Evolutionary conservation across 1,140 invertebrate genomes (phyloP), one percentile per base, ranked within the genome.

Genomic region (Tetramorium parvispinum): DNA sequence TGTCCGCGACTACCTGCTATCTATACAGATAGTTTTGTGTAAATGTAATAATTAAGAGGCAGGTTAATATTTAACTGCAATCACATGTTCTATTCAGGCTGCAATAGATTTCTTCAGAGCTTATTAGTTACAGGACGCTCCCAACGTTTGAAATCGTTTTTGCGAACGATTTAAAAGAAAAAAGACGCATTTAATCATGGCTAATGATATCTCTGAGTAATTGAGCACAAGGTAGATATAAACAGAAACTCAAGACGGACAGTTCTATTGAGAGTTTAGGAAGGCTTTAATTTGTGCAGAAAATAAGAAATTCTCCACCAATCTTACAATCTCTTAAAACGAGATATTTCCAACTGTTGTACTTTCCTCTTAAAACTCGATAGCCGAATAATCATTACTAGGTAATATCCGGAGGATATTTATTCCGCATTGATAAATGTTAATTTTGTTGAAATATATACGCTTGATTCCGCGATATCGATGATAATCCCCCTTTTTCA

Each of bases 221-320:
- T 83, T 53, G 68, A 63, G 27, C 24, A 73, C n/a, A 73, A 83
- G 79, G 65, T 81, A 83, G 37, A 83, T 73, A 73, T 83, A 59
- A 73, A 73, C 18, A 27, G n/a, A 66, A 81, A 81, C 27, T 68
- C 21, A 82, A 66, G 73, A 55, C 27, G 59, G 70, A 76, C 46
- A 81, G 76, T 66, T 78, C 37, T 83, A 79, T 93, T 91, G 89
- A 94, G 88, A 92, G 92, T 93, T 91, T 91, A 93, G 92, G 91
- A 93, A 94, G 92, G 93, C 92, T 95, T 95, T 93, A 89, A 93
- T 95, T 95, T 95, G 94, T 95, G 94, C 95, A 95, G 94, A 95
- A 95, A 95, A 94, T 95, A 94, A 93, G 89, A 92, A 81, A 86
- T 77, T 88, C 40, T 37, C 37, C 21, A 46, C 24, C 65, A 51